Conservation (phyloP, 2,113 vertebrate species). For the Phaethornis superciliosus region DNA sequence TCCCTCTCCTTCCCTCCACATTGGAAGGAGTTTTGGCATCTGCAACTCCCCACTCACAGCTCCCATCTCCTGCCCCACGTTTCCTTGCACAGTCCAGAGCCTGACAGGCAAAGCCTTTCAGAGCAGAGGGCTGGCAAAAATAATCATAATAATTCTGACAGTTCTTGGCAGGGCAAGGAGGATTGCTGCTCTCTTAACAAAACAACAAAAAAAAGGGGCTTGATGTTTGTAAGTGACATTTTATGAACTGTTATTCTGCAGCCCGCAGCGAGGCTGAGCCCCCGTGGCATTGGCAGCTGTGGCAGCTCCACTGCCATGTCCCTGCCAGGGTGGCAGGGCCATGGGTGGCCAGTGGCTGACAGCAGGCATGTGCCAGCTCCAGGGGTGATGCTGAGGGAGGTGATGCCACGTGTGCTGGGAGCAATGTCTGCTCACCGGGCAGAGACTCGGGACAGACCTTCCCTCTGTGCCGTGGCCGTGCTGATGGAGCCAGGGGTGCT, state of each 20-base stretch:
- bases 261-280: background rate
- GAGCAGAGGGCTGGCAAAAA: conserved; percentile 58
- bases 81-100: background rate
- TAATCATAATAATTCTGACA: conserved; percentile 64
- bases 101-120: conserved; percentile 46
- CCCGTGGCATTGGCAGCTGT: background rate
- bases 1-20: background rate
- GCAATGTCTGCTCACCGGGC: background rate
- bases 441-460: background rate
- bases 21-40: conserved; percentile 36
- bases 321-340: fast-evolving
- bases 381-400: background rate
- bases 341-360: background rate
- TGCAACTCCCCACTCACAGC: background rate
- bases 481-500: background rate
- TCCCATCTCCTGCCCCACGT: conserved; percentile 43
- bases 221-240: conserved; percentile 25
- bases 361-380: background rate
- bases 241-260: background rate
- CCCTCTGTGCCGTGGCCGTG: too few species aligned
- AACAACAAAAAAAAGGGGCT: conserved; percentile 28
- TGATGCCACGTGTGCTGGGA: fast-evolving
- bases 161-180: conserved; percentile 52
- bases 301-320: fast-evolving
- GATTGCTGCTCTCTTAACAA: conserved; percentile 24